Percentiles rank a stretch among this genome's conserved stretches.
These are phyloP conservation scores for Misgurnus anguillicaudatus DNA, from an alignment of 2,113 vertebrate species.

Conservation along the genomic window DNA sequence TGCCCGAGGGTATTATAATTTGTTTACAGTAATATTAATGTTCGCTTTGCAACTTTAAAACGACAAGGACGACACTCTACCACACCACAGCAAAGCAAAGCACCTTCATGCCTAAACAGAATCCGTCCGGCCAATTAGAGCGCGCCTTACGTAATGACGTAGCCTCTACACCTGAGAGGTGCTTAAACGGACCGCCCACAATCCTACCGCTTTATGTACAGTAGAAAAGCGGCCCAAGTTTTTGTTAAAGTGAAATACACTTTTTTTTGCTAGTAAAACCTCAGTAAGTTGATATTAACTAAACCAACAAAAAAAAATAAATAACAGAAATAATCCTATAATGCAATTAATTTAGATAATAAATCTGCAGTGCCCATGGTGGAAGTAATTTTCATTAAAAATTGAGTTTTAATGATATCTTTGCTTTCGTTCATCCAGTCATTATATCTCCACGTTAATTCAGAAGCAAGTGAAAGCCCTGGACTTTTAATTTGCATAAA, in stretches of 20 bases:
- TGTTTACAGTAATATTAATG: background rate
- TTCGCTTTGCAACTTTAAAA: background rate
- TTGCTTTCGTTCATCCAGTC: too few relatives aligned
- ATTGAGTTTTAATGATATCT: too few relatives aligned
- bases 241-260: background rate
- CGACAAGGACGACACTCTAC: background rate
- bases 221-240: background rate
- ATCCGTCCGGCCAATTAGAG: slow-evolving; percentile 38
- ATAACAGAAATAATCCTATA: too few relatives aligned
- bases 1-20: background rate
- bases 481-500: too few relatives aligned
- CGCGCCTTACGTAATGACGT: slow-evolving; percentile 33
- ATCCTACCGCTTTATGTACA: background rate
- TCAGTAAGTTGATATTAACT: background rate
- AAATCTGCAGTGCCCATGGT: too few relatives aligned
- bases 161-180: slow-evolving; percentile 45
- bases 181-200: slow-evolving; percentile 15
- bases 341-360: too few relatives aligned
- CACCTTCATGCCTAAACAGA: slow-evolving; percentile 1
- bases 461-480: too few relatives aligned
- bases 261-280: too few relatives aligned
- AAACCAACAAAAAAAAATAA: too few relatives aligned
- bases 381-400: too few relatives aligned
- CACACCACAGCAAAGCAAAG: too few relatives aligned
- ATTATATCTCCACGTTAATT: too few relatives aligned